Percentiles rank a stretch among this genome's conserved stretches.
These are phyloP conservation scores for Bujurquina vittata DNA, from an alignment of 2,113 vertebrate genomes.

Conservation along the genomic window DNA sequence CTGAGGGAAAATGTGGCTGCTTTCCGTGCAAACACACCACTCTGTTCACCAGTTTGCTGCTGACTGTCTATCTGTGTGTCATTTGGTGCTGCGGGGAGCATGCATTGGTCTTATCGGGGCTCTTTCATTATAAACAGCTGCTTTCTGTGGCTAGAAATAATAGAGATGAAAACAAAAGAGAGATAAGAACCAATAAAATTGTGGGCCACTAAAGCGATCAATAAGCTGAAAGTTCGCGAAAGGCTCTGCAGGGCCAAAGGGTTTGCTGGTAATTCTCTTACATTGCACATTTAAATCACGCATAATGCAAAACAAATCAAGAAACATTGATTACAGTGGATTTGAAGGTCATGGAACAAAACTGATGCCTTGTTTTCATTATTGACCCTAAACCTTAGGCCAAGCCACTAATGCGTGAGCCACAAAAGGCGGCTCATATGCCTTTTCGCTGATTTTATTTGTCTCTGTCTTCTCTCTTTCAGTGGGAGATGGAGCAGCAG, in stretches of 20 bases:
- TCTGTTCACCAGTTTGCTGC: neutral
- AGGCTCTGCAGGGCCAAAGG: neutral
- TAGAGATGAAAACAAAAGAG: neutral
- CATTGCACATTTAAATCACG: neutral
- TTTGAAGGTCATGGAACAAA: neutral
- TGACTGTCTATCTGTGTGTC: neutral
- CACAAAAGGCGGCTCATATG: neutral
- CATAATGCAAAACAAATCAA: neutral
- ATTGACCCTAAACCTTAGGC: neutral
- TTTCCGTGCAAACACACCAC: neutral
- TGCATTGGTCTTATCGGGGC: neutral
- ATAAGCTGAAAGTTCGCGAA: neutral
- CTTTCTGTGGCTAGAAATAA: neutral
- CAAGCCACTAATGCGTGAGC: neutral
- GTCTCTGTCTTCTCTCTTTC: neutral
- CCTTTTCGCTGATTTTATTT: neutral
- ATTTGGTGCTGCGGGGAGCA: neutral
- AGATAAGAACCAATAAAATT: neutral
- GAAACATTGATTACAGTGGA: neutral
- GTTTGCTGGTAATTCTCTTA: neutral
- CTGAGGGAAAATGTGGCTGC: neutral
- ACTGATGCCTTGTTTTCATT: neutral
- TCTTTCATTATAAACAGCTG: neutral
- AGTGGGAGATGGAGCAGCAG: conserved; percentile 88
- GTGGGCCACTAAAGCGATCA: neutral